A percentile compares a stretch with the other conserved stretches of the same genome.
Conservation (phyloP, 2,797 vertebrate species). For the Vespertilio murinus region DNA sequence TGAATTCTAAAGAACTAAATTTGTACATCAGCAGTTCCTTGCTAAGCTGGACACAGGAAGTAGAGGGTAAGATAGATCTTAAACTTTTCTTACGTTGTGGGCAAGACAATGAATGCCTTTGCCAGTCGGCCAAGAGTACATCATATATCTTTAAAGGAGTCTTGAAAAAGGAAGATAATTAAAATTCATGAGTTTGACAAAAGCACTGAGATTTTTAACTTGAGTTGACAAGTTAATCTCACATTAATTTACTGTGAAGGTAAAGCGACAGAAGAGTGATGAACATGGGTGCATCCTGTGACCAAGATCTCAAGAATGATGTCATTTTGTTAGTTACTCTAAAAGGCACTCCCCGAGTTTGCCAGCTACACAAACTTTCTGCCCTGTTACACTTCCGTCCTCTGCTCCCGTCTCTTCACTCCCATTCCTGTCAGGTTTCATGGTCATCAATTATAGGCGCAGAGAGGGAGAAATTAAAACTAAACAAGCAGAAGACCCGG, state of each 20-base stretch:
- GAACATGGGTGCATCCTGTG: neutral
- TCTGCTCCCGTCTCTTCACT: neutral
- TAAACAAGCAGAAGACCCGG: neutral
- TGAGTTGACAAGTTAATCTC: neutral
- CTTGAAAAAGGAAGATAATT: neutral
- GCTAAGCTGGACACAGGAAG: neutral
- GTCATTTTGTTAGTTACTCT: neutral
- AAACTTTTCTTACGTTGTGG: neutral
- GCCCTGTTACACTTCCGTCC: neutral
- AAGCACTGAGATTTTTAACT: neutral
- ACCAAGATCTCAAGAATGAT: neutral
- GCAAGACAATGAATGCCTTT: neutral
- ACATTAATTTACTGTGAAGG: neutral
- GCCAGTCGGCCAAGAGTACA: neutral
- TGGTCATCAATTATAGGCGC: neutral
- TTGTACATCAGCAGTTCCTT: neutral
- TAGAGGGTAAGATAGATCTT: neutral
- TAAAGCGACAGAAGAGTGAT: neutral
- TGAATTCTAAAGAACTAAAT: neutral
- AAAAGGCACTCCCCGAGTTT: neutral
- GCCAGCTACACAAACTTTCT: neutral
- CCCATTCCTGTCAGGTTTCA: neutral
- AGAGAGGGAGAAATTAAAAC: neutral
- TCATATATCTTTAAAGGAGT: neutral
- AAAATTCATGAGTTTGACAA: slow-evolving; percentile 8